Conservation (phyloP, 2,888 invertebrate genomes). For the Netelia virgata region DNA sequence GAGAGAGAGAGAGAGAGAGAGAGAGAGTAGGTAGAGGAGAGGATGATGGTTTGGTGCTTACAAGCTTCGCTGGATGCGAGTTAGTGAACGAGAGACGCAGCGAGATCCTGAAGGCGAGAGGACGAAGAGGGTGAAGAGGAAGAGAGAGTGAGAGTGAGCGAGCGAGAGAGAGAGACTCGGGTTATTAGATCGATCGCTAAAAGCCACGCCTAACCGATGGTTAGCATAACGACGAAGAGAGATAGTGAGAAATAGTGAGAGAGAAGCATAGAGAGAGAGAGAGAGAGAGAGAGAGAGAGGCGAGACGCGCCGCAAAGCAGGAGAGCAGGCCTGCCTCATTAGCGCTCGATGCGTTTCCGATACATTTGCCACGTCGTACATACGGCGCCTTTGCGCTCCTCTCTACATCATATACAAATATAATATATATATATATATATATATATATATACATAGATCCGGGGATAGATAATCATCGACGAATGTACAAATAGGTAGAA, state of each 20-base stretch:
- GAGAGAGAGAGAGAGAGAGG: slow-evolving; percentile 28
- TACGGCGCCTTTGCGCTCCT: slow-evolving; percentile 1
- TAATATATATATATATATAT: too few relatives aligned
- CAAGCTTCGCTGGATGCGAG: slow-evolving; percentile 37
- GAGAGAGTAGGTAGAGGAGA: not conserved
- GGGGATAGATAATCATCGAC: not conserved
- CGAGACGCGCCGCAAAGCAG: slow-evolving; percentile 56
- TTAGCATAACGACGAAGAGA: slow-evolving; percentile 62
- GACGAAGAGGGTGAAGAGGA: slow-evolving; percentile 1
- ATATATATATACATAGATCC: slow-evolving; percentile 1
- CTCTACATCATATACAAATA: not conserved
- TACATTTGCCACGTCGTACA: slow-evolving; percentile 55
- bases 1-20: too few relatives aligned
- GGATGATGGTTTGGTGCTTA: slow-evolving; percentile 51
- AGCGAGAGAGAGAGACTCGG: slow-evolving; percentile 42
- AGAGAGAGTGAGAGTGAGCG: slow-evolving; percentile 13
- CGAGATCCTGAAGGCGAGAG: slow-evolving; percentile 39
- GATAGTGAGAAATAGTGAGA: too few relatives aligned
- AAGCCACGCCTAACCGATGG: slow-evolving; percentile 66
- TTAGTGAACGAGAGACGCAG: slow-evolving; percentile 33
- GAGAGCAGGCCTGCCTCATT: slow-evolving; percentile 53
- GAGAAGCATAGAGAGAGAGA: slow-evolving; percentile 37
- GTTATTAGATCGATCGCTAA: slow-evolving; percentile 70
- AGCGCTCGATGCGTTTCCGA: slow-evolving; percentile 63
- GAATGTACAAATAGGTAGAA: not conserved